Evolutionary conservation across 2,888 invertebrate genomes (phyloP), one percentile per base, ranked within the genome.

Genomic region (Heliothis peltigera): DNA sequence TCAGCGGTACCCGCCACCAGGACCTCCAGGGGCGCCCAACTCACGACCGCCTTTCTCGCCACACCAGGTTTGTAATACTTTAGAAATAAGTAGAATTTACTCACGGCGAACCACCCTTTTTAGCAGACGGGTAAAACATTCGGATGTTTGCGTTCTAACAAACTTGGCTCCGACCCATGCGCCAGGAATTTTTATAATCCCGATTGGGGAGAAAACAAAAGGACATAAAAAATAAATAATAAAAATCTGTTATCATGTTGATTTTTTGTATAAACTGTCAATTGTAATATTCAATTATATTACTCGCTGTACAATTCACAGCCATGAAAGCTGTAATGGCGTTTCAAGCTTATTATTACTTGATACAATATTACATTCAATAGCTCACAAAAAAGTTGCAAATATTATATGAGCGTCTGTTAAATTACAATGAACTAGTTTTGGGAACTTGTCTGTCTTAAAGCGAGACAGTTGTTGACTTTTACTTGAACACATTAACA

Each of bases 1-100:
- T 60, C 96, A 96, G 80, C 89, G 95, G 85, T 95, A 95, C 74
- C 91, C 92, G 77, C 93, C 94, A 57, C 93, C 92, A 49, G 93
- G 94, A 8, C 91, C 93, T 48, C 90, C 92, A 44, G 91, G 93
- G 57, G 91, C 94, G 60, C 93, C 94, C 39, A 95, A 93, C 80
- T 92, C 92, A 43, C 86, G 95, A 77, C 95, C 95, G 55, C 93
- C 95, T 59, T 95, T 92, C 86, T 95, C 95, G 61, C 92, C 95
- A 64, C 95, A 95, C 79, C 93, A 93, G 92, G 95, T 93, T 85
- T 78, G 85, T 84, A 44, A 64, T 59, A 25, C 10, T 17, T 3
- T 10, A 32, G 12, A 15, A 15, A 55, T 25, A 18, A 28, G 32
- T 12, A 32, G 25, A 25, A 28, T 28, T 28, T 10, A 10, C 28